Evolutionary conservation across 2,113 vertebrate species (phyloP).

Genomic region (Pteropus alecto): DNA sequence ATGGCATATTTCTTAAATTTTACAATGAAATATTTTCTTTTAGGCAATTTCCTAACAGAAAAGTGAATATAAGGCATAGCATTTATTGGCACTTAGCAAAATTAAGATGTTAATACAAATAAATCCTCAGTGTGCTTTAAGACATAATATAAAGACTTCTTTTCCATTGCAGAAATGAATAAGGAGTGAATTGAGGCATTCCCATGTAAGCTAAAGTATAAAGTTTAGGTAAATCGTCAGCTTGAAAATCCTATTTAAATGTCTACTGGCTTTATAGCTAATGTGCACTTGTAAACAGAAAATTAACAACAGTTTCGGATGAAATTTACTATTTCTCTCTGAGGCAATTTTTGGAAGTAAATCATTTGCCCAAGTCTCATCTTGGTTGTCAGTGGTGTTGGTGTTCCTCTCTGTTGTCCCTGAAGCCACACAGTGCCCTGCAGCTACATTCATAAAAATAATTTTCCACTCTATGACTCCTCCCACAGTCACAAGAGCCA

Average conservation of each 20-base stretch:
- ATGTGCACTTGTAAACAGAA: neutral
- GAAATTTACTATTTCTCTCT: neutral
- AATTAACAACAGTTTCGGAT: neutral
- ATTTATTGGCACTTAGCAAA: conserved; percentile 25
- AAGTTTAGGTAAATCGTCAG: neutral
- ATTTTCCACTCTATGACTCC: rapidly evolving
- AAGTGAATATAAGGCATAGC: neutral
- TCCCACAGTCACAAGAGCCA: neutral
- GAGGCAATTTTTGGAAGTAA: neutral
- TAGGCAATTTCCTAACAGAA: conserved; percentile 36
- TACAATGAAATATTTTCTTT: conserved; percentile 28
- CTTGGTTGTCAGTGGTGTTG: neutral
- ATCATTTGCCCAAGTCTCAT: neutral
- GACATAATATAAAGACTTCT: neutral
- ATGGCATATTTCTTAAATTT: conserved; percentile 47
- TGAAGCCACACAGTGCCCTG: neutral
- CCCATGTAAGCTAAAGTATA: conserved; percentile 7
- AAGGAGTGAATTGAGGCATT: neutral
- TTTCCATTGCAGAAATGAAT: conserved; percentile 23
- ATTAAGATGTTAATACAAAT: conserved; percentile 17
- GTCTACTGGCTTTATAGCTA: neutral
- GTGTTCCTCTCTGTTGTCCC: neutral
- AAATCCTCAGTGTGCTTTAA: conserved; percentile 42
- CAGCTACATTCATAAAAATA: neutral
- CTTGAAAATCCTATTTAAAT: conserved; percentile 34